Conservation (phyloP, 2,113 vertebrate genomes). For the Parotia lawesii region DNA sequence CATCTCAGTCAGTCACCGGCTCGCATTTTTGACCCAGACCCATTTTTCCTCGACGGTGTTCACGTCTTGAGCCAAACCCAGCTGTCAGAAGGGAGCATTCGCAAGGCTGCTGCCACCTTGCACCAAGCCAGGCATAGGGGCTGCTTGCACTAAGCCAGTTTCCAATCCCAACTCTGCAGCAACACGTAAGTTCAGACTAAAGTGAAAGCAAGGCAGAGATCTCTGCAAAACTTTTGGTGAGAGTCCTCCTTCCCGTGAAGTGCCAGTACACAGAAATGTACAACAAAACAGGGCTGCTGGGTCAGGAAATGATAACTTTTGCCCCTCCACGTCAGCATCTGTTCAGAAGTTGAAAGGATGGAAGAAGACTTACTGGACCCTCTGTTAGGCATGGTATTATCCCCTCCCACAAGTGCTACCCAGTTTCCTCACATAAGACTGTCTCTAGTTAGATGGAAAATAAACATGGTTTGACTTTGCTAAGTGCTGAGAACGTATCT, state of each 20-base stretch:
- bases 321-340: accelerated
- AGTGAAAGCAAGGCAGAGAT: background rate
- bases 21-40: background rate
- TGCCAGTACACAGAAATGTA: background rate
- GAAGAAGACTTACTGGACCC: background rate
- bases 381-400: background rate
- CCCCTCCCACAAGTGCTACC: background rate
- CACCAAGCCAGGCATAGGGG: too few relatives aligned
- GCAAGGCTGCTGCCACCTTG: too few relatives aligned
- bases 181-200: accelerated
- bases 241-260: background rate
- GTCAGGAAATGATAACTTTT: background rate
- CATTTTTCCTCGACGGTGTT: background rate
- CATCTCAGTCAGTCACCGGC: too few relatives aligned
- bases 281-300: background rate
- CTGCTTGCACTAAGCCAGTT: background rate
- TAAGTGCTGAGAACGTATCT: background rate
- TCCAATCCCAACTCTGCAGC: background rate
- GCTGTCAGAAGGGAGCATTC: background rate
- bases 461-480: background rate
- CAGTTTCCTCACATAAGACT: background rate
- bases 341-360: background rate
- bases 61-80: accelerated
- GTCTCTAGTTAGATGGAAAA: background rate
- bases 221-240: background rate